A percentile compares a stretch with the other conserved stretches of the same genome.
phyloP scores from a whole-genome alignment of 2,888 invertebrate genomes.

The Helobdella robusta region DNA sequence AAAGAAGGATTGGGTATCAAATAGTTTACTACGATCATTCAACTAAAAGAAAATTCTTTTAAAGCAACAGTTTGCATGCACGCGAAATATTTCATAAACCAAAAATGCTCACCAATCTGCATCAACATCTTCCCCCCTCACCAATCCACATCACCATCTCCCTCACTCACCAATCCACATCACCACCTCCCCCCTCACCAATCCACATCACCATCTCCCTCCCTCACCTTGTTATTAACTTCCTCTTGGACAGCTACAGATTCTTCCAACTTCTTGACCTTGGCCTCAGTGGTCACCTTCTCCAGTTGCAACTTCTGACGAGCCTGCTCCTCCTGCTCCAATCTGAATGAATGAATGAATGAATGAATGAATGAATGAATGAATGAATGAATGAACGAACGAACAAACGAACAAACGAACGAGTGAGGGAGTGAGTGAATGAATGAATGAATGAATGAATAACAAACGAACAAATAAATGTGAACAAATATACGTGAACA shows the following conservation, averaged over 20 bases:
- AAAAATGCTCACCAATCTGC: too few species aligned
- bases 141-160: neutral
- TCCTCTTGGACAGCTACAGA: conserved; percentile 79
- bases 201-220: neutral
- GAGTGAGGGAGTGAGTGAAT: too few species aligned
- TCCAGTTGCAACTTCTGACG: conserved; percentile 93
- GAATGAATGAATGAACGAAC: too few species aligned
- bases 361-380: neutral
- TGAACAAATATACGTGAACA: neutral
- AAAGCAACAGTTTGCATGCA: too few species aligned
- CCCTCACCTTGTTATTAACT: conserved; percentile 66
- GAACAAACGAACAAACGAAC: too few species aligned
- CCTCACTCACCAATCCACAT: neutral
- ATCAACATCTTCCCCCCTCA: too few species aligned
- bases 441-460: too few species aligned
- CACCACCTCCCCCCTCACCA: conserved; percentile 5
- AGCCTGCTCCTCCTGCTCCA: conserved; percentile 88
- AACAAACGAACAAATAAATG: too few species aligned
- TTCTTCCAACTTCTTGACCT: conserved; percentile 90
- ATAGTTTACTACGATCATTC: too few species aligned
- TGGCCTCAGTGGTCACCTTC: conserved; percentile 81
- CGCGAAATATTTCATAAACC: too few species aligned
- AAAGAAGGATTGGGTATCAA: too few species aligned
- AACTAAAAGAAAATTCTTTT: too few species aligned
- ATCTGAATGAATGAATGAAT: conserved; percentile 39